These are phyloP conservation scores for Hydraecia micacea DNA, from an alignment of 2,888 invertebrate species.

Conservation along the genomic window DNA sequence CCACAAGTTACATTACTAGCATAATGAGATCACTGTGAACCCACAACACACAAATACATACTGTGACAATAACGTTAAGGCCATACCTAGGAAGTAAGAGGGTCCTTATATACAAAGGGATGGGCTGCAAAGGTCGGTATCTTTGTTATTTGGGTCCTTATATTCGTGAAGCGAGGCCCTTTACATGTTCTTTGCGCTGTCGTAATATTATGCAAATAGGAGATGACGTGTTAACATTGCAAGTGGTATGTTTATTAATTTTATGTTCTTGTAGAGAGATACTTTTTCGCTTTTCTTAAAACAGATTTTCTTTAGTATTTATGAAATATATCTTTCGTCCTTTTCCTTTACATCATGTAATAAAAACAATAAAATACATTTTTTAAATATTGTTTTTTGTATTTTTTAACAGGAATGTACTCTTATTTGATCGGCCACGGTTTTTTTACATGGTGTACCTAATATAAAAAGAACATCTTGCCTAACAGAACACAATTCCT, in stretches of 20 bases:
- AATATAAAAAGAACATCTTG: not conserved
- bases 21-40: not conserved
- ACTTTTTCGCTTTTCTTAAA: not conserved
- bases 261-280: not conserved
- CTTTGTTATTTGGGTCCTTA: slow-evolving; percentile 24
- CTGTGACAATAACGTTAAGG: slow-evolving; percentile 13
- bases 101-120: slow-evolving; percentile 3
- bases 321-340: not conserved
- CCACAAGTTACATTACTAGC: not conserved
- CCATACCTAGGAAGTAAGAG: slow-evolving; percentile 9
- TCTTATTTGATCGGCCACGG: not conserved
- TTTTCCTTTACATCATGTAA: not conserved
- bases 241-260: not conserved
- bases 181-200: not conserved
- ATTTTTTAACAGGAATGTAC: not conserved
- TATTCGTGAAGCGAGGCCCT: slow-evolving; percentile 2
- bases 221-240: not conserved
- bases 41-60: slow-evolving; percentile 1
- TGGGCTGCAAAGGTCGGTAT: slow-evolving; percentile 19
- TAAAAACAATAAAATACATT: not conserved
- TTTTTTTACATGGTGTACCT: not conserved
- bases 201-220: not conserved
- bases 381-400: not conserved
- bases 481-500: not conserved
- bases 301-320: not conserved